Evolutionary conservation across 1,140 invertebrate genomes (phyloP).

Genomic region (Drosophila varians): DNA sequence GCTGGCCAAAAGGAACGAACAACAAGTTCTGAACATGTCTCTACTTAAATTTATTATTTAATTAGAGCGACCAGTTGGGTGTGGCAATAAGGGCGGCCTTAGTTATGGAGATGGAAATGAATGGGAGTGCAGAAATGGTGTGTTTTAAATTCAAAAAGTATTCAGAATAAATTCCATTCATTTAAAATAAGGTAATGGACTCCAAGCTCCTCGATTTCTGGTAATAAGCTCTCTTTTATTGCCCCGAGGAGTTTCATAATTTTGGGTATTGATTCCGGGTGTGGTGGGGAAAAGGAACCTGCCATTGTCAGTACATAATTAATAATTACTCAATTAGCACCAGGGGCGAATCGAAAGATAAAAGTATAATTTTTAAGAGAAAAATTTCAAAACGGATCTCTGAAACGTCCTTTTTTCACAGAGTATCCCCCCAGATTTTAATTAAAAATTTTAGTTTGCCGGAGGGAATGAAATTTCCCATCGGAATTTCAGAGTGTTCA

Average conservation of each 20-base stretch:
- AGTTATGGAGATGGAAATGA: not conserved
- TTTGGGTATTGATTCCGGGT: not conserved
- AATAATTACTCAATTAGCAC: conserved; percentile 42
- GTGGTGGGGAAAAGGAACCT: conserved; percentile 7
- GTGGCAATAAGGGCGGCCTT: not conserved
- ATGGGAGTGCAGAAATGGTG: conserved; percentile 1
- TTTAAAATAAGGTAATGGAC: not conserved
- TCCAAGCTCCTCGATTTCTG: not conserved
- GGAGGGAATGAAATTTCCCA: not conserved
- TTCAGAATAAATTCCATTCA: not conserved
- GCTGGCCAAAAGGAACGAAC: conserved; percentile 33
- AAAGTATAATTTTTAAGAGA: conserved; percentile 12
- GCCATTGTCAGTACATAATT: conserved; percentile 38
- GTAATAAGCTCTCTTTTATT: not conserved
- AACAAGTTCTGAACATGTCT: conserved; percentile 16
- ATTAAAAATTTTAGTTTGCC: conserved; percentile 25
- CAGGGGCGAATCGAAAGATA: conserved; percentile 27
- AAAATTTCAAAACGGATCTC: not conserved
- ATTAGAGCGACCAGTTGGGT: conserved; percentile 50
- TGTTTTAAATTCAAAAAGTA: not conserved
- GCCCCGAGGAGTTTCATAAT: not conserved
- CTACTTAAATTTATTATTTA: conserved; percentile 71
- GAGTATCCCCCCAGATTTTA: conserved; percentile 5
- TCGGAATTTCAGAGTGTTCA: conserved; percentile 2
- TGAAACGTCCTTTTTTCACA: not conserved